Conservation (phyloP, 2,888 invertebrate species). For the Ichneumon xanthorius region DNA sequence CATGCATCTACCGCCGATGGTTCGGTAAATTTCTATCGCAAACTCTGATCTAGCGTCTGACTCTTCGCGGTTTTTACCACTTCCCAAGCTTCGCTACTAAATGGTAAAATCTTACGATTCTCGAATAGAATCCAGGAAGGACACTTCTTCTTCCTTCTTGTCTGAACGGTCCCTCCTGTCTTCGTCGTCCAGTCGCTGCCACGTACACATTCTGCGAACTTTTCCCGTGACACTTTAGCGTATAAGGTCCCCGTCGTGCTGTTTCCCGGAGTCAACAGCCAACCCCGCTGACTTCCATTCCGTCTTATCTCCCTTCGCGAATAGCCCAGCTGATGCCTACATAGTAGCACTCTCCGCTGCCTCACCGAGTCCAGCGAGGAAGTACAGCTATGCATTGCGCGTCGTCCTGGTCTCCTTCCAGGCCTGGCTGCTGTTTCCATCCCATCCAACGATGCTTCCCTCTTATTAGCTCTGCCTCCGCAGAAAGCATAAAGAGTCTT, state of each 20-base stretch:
- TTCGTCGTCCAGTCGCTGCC: constrained; percentile 6
- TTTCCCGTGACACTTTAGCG: constrained; percentile 42
- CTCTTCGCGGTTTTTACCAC: constrained; percentile 7
- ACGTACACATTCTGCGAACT: not conserved
- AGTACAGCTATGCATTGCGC: constrained; percentile 39
- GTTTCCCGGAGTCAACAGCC: constrained; percentile 28
- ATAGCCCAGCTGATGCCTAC: constrained; percentile 45
- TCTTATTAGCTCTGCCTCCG: not conserved
- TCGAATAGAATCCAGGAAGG: constrained; percentile 32
- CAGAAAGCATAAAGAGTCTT: constrained; percentile 17
- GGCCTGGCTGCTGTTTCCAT: constrained; percentile 14
- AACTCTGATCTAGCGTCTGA: constrained; percentile 15
- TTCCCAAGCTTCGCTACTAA: constrained; percentile 7
- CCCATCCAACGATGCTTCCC: constrained; percentile 14
- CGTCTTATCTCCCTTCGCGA: constrained; percentile 40
- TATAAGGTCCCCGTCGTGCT: constrained; percentile 41
- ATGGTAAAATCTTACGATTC: constrained; percentile 29
- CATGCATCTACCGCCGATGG: no score
- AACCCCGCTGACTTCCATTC: constrained; percentile 33
- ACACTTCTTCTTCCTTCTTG: constrained; percentile 15
- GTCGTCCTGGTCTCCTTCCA: constrained; percentile 19
- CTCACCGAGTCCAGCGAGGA: constrained; percentile 24
- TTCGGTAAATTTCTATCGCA: not conserved
- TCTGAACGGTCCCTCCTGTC: not conserved
- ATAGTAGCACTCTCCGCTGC: constrained; percentile 14